A percentile compares a stretch with the other conserved stretches of the same genome.
Conservation (phyloP, 2,113 vertebrate genomes). For the Poecile atricapillus region DNA sequence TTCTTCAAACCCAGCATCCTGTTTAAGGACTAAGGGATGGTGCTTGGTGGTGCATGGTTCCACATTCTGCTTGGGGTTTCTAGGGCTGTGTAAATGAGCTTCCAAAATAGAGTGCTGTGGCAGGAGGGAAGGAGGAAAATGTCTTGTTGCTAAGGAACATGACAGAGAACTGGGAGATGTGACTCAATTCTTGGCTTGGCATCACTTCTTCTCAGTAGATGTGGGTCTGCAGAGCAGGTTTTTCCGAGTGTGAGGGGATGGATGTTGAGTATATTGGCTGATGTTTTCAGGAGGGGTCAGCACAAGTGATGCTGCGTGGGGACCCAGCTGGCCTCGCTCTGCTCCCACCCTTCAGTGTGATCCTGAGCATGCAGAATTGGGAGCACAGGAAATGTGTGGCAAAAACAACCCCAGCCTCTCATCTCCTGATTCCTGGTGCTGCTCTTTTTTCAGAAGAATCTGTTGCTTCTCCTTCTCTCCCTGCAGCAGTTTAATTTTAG, state of each 20-base stretch:
- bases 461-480: not conserved
- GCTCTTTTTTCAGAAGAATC: not conserved
- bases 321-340: not conserved
- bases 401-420: not conserved
- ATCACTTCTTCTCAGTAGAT: not conserved
- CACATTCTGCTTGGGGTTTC: slow-evolving; percentile 12
- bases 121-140: slow-evolving; percentile 25
- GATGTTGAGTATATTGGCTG: not conserved
- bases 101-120: slow-evolving; percentile 55
- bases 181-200: slow-evolving; percentile 18
- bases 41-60: not conserved
- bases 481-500: not conserved
- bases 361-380: not conserved
- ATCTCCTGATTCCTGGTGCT: not conserved
- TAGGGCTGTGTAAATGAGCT: slow-evolving; percentile 38
- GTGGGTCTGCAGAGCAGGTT: not conserved
- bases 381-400: not conserved
- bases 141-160: slow-evolving; percentile 58
- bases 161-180: slow-evolving; percentile 34
- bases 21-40: not conserved
- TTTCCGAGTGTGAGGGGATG: not conserved
- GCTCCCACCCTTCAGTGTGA: not conserved
- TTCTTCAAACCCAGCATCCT: not conserved
- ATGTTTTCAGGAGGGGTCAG: not conserved
- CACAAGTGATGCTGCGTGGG: not conserved